A percentile compares a stretch with the other conserved stretches of the same genome.
These are phyloP conservation scores for Trachemys scripta DNA, from an alignment of 2,113 vertebrate species.

Conservation along the genomic window DNA sequence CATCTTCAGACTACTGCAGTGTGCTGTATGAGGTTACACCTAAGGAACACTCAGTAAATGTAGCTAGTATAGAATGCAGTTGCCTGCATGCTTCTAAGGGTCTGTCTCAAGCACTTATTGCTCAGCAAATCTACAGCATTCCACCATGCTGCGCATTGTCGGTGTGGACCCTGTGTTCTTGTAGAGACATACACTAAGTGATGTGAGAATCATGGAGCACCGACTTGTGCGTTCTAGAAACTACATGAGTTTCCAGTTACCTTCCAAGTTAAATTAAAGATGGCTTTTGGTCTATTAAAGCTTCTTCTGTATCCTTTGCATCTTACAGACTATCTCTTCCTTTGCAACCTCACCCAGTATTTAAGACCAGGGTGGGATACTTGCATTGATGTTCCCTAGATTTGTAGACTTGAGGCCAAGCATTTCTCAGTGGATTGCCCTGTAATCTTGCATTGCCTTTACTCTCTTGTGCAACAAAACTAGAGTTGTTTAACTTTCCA, in stretches of 20 bases:
- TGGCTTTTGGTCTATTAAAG: not conserved
- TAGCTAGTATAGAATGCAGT: no score
- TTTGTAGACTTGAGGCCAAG: not conserved
- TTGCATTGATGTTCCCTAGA: not conserved
- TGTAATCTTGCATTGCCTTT: not conserved
- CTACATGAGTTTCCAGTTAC: not conserved
- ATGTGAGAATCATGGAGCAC: not conserved
- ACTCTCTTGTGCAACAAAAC: not conserved
- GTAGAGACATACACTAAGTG: not conserved
- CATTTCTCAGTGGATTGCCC: not conserved
- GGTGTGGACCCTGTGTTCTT: not conserved
- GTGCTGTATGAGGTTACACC: not conserved
- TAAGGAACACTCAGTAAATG: not conserved
- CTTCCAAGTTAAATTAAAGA: not conserved
- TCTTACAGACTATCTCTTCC: not conserved
- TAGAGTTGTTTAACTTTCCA: not conserved
- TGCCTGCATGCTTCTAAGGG: not conserved
- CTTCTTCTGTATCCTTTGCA: not conserved
- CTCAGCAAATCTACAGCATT: no score
- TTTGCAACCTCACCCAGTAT: not conserved
- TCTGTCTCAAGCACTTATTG: not conserved
- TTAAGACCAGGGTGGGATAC: not conserved
- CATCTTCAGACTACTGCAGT: not conserved
- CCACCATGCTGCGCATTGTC: no score
- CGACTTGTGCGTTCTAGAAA: not conserved